Evolutionary conservation across 2,113 vertebrate genomes (phyloP).

Genomic region (Vombatus ursinus): DNA sequence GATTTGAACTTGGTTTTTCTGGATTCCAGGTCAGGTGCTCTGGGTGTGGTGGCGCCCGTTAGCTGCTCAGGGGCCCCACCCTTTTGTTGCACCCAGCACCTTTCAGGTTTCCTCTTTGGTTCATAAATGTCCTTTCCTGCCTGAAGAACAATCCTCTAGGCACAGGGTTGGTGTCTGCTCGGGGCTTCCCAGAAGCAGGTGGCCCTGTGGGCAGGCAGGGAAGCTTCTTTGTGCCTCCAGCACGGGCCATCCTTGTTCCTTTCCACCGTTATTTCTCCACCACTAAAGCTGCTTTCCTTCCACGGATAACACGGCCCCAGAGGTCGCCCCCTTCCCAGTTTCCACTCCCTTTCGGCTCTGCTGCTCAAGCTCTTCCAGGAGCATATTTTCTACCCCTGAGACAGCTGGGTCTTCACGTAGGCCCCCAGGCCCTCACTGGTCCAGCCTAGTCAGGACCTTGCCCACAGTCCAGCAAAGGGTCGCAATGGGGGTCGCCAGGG

Average conservation of each 20-base stretch:
- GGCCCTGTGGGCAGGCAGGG: no score
- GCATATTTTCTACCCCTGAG: no score
- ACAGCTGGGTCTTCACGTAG: no score
- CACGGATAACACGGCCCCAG: no score
- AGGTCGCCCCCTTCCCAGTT: not conserved
- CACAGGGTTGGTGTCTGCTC: not conserved
- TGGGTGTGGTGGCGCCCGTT: no score
- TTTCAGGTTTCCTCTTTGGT: not conserved
- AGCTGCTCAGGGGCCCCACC: no score
- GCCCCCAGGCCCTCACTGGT: not conserved
- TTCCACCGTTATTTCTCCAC: not conserved
- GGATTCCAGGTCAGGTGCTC: not conserved
- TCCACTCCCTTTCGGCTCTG: not conserved
- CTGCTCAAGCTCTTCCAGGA: not conserved
- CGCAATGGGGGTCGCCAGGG: not conserved
- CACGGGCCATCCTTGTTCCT: no score
- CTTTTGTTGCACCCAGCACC: no score
- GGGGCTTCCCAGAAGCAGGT: no score
- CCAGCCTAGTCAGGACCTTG: not conserved
- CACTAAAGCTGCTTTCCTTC: no score
- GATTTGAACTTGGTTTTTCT: not conserved
- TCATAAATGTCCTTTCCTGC: not conserved
- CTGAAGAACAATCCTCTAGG: not conserved
- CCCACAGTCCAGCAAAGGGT: not conserved
- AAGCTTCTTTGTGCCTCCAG: no score